Conservation (phyloP, 2,113 vertebrate species). For the Otolemur garnettii region DNA sequence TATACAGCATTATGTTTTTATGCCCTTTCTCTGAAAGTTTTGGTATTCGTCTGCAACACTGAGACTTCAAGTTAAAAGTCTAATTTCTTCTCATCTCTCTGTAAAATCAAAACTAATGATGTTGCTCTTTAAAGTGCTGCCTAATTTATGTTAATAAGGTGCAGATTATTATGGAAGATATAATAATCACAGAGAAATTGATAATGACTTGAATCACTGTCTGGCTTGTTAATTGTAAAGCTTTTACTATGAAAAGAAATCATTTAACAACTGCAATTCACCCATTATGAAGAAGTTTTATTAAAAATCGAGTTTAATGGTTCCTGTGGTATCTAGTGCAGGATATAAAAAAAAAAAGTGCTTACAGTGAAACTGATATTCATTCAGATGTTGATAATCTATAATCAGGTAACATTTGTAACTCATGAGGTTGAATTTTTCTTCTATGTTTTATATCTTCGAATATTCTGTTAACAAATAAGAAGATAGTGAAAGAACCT, state of each 20-base stretch:
- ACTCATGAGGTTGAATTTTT: not conserved
- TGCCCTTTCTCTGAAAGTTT: not conserved
- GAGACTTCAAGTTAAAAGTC: not conserved
- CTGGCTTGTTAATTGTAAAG: constrained; percentile 88
- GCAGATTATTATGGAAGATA: constrained; percentile 87
- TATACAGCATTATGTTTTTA: not conserved
- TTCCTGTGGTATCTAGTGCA: constrained; percentile 11
- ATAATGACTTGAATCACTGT: constrained; percentile 88
- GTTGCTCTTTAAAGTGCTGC: constrained; percentile 84
- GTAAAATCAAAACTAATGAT: constrained; percentile 83
- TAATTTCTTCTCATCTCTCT: not conserved
- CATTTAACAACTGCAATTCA: constrained; percentile 86
- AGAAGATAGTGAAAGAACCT: not conserved
- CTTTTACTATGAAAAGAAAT: constrained; percentile 88
- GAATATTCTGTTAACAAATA: not conserved
- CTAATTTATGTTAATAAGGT: constrained; percentile 87
- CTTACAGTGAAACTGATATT: constrained; percentile 30
- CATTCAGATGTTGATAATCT: not conserved
- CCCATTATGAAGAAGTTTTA: constrained; percentile 84
- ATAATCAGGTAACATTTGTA: not conserved
- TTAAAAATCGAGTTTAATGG: constrained; percentile 82
- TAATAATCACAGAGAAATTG: constrained; percentile 88
- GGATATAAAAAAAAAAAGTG: not conserved
- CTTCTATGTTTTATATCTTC: not conserved
- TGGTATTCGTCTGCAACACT: not conserved